Percentiles rank a stretch among this genome's conserved stretches.
phyloP scores from a whole-genome alignment of 2,888 invertebrate species.

The Polydrusus tereticollis region DNA sequence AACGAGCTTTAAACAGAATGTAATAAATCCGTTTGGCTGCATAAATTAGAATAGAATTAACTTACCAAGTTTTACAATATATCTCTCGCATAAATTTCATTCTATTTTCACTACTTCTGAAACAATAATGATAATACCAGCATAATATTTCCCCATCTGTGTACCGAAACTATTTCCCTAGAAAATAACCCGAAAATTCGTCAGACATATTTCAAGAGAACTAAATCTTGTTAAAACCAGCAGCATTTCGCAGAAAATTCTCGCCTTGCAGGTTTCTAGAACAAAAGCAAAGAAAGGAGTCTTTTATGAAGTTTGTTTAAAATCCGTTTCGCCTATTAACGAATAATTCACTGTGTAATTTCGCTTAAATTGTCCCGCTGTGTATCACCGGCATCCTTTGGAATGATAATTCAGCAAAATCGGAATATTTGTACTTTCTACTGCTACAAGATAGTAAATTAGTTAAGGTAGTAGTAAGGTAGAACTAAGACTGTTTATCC shows the following conservation, averaged over 20 bases:
- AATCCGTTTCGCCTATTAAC: slow-evolving; percentile 53
- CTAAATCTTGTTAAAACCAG: slow-evolving; percentile 36
- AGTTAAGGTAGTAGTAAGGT: no score
- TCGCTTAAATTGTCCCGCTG: slow-evolving; percentile 47
- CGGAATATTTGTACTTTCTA: slow-evolving; percentile 29
- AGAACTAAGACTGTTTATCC: no score
- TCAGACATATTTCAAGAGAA: slow-evolving; percentile 35
- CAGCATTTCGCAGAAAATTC: slow-evolving; percentile 30
- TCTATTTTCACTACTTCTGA: slow-evolving; percentile 3
- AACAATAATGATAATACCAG: slow-evolving; percentile 20
- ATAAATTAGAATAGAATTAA: background rate
- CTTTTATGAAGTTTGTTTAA: slow-evolving; percentile 53
- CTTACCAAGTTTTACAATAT: slow-evolving; percentile 1
- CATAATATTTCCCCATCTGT: slow-evolving; percentile 21
- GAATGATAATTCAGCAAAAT: slow-evolving; percentile 31
- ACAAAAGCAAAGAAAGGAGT: slow-evolving; percentile 50
- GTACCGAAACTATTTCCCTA: slow-evolving; percentile 14
- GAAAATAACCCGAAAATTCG: slow-evolving; percentile 32
- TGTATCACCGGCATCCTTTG: slow-evolving; percentile 16
- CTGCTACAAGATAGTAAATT: no score
- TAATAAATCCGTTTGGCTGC: background rate
- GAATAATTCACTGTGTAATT: slow-evolving; percentile 53
- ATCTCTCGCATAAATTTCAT: background rate
- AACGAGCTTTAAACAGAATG: no score
- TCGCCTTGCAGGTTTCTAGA: slow-evolving; percentile 21